Evolutionary conservation across 2,797 vertebrate genomes (phyloP).

Genomic region (Chelonia mydas): DNA sequence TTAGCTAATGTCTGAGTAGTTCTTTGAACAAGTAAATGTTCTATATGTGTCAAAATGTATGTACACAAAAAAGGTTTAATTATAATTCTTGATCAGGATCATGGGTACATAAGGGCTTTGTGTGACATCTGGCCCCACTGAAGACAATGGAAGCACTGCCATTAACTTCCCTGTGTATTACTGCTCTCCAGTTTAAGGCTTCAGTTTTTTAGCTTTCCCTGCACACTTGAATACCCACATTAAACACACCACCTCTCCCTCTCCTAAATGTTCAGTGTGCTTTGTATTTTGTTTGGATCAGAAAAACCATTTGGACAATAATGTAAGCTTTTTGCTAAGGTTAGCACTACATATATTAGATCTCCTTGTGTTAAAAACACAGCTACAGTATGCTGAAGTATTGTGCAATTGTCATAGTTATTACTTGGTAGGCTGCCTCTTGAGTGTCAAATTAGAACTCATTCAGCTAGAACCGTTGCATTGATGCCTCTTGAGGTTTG

Average conservation of each 20-base stretch:
- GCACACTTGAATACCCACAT: not conserved
- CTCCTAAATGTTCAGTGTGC: not conserved
- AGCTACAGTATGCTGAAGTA: slow-evolving; percentile 46
- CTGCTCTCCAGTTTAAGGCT: not conserved
- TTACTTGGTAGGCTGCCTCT: slow-evolving; percentile 77
- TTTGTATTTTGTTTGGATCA: not conserved
- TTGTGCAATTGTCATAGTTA: slow-evolving; percentile 73
- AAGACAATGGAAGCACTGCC: not conserved
- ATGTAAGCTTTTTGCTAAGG: slow-evolving; percentile 47
- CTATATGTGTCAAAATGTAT: not conserved
- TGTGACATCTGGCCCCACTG: not conserved
- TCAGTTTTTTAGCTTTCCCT: not conserved
- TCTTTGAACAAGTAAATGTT: not conserved
- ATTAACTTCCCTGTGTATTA: not conserved
- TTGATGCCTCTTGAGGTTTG: slow-evolving; percentile 65
- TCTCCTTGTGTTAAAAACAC: slow-evolving; percentile 50
- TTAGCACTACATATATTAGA: slow-evolving; percentile 37
- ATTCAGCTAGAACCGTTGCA: slow-evolving; percentile 70
- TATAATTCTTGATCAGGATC: not conserved
- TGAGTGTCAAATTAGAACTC: slow-evolving; percentile 78
- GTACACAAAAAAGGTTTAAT: not conserved
- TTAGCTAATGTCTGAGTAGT: not conserved
- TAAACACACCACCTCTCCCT: not conserved
- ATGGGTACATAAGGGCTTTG: not conserved
- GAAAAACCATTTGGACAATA: not conserved